Evolutionary conservation across 2,797 vertebrate genomes (phyloP).

Genomic region (Megalops cyprinoides): DNA sequence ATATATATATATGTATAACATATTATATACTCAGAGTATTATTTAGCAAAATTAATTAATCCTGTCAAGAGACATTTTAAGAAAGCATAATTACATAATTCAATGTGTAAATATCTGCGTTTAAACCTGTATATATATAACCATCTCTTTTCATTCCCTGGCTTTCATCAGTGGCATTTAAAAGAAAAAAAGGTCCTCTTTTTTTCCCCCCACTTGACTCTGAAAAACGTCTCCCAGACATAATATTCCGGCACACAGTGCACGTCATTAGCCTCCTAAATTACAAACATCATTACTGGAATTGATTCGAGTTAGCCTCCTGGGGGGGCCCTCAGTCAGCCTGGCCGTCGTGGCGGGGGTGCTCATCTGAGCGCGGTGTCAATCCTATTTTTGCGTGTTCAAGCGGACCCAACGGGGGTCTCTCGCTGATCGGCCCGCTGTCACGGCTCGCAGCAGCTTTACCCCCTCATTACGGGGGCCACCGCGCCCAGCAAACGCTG

Average conservation of each 20-base stretch:
- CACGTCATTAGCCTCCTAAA: constrained; percentile 74
- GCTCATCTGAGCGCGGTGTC: constrained; percentile 62
- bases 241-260: constrained; percentile 70
- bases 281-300: constrained; percentile 76
- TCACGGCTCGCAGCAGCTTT: constrained; percentile 31
- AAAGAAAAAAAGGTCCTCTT: background rate
- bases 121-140: too few species aligned
- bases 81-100: background rate
- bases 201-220: constrained; percentile 52
- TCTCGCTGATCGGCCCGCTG: constrained; percentile 50
- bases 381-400: constrained; percentile 68
- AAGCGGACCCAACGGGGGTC: constrained; percentile 56
- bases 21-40: background rate
- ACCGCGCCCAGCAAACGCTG: background rate
- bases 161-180: background rate
- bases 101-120: too few species aligned
- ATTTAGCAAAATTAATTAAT: too few species aligned
- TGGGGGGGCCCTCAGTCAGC: constrained; percentile 39
- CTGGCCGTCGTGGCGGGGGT: constrained; percentile 41
- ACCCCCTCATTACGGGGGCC: background rate
- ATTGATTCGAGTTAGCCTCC: constrained; percentile 72
- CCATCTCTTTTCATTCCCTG: background rate
- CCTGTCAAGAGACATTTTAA: too few species aligned
- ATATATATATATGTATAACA: too few species aligned
- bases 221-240: constrained; percentile 58